phyloP scores from a whole-genome alignment of 2,888 invertebrate genomes.

The Rhyacophila evoluta region DNA sequence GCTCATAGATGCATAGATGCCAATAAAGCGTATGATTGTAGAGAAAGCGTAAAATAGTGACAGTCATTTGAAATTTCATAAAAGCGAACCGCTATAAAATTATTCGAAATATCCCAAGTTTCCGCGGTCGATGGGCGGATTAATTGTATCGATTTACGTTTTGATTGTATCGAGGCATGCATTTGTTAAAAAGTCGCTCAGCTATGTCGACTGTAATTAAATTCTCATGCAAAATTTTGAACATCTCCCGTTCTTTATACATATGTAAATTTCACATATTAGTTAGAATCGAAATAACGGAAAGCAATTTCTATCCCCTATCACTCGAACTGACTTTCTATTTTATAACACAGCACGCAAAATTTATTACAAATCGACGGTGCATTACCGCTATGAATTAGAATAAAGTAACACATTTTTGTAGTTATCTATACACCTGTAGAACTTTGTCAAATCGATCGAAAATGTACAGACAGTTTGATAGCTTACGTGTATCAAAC shows the following conservation, averaged over 20 bases:
- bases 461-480: too few species aligned
- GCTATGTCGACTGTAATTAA: not conserved
- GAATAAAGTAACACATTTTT: too few species aligned
- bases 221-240: conserved; percentile 5
- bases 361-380: conserved; percentile 8
- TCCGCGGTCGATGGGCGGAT: not conserved
- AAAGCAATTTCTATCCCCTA: conserved; percentile 9
- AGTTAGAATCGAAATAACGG: not conserved
- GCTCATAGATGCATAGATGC: too few species aligned
- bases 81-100: not conserved
- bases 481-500: too few species aligned
- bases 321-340: conserved; percentile 8
- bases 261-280: conserved; percentile 11
- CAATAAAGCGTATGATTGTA: not conserved
- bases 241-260: not conserved
- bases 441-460: too few species aligned
- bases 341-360: conserved; percentile 9
- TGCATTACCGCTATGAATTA: not conserved
- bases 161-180: not conserved
- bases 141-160: not conserved
- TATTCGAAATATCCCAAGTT: not conserved
- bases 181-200: not conserved
- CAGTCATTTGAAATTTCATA: not conserved
- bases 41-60: not conserved
- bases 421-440: too few species aligned